Evolutionary conservation across 2,888 invertebrate genomes (phyloP).

Genomic region (Rotaria socialis): DNA sequence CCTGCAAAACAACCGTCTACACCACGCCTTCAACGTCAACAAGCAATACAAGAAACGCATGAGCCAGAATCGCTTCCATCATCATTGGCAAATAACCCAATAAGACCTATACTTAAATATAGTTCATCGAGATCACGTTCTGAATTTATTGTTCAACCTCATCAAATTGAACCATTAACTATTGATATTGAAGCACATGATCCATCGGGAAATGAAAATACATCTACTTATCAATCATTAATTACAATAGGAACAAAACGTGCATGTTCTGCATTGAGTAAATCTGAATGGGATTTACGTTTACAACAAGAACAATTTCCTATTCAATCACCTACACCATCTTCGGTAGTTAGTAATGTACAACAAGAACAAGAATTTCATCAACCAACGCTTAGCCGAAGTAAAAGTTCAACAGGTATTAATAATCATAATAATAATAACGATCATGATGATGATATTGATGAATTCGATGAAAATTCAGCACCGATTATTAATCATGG

Average conservation of each 20-base stretch:
- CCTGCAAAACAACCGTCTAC: not conserved
- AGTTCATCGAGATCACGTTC: not conserved
- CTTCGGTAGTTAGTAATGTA: not conserved
- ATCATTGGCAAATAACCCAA: not conserved
- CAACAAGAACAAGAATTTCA: not conserved
- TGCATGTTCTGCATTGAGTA: slow-evolving; percentile 14
- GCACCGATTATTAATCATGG: not conserved
- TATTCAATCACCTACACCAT: not conserved
- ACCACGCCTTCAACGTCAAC: slow-evolving; percentile 13
- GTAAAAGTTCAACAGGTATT: not conserved
- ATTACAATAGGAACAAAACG: not conserved
- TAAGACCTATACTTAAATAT: slow-evolving; percentile 15
- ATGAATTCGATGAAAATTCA: not conserved
- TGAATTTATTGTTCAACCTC: slow-evolving; percentile 20
- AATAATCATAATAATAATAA: not conserved
- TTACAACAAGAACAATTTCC: not conserved
- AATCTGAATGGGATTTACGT: slow-evolving; percentile 38
- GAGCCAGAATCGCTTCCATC: not conserved
- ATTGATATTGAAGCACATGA: not conserved
- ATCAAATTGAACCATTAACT: not conserved
- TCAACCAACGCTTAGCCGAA: not conserved
- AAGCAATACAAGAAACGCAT: not conserved
- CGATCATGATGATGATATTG: not conserved
- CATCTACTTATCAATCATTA: not conserved
- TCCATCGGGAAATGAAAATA: not conserved